A percentile compares a stretch with the other conserved stretches of the same genome.
phyloP scores from a whole-genome alignment of 2,888 invertebrate genomes.

The Pheosia tremula region DNA sequence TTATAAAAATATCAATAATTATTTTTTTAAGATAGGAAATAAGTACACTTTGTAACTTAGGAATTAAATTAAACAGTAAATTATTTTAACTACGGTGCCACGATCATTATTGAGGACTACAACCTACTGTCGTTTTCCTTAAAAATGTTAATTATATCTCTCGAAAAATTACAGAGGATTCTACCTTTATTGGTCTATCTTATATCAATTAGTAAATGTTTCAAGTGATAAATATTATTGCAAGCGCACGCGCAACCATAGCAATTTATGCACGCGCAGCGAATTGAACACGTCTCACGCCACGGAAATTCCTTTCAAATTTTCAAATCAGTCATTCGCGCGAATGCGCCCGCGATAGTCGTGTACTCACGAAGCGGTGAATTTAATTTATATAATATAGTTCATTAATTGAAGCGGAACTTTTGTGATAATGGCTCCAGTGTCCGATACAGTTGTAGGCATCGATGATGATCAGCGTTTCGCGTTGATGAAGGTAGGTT shows the following conservation, averaged over 20 bases:
- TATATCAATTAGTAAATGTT: neutral
- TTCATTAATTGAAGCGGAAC: constrained; percentile 3
- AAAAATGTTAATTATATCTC: no score
- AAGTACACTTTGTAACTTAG: no score
- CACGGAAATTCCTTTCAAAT: neutral
- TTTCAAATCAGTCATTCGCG: constrained; percentile 36
- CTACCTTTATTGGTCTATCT: no score
- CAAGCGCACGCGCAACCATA: neutral
- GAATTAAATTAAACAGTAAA: no score
- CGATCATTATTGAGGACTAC: no score
- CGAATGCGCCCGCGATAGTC: constrained; percentile 28
- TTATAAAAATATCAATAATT: no score
- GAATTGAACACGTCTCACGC: neutral
- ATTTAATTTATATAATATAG: constrained; percentile 9
- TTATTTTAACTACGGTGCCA: no score
- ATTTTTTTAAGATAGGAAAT: no score
- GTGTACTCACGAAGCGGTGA: constrained; percentile 19
- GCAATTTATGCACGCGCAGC: neutral
- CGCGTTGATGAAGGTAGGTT: constrained; percentile 89
- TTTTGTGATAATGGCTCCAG: constrained; percentile 68
- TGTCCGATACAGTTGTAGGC: constrained; percentile 74
- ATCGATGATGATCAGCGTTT: constrained; percentile 90
- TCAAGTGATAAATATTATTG: neutral
- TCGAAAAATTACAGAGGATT: no score
- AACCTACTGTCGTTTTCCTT: no score